phyloP scores from a whole-genome alignment of 2,113 vertebrate genomes.

The Chauna torquata region DNA sequence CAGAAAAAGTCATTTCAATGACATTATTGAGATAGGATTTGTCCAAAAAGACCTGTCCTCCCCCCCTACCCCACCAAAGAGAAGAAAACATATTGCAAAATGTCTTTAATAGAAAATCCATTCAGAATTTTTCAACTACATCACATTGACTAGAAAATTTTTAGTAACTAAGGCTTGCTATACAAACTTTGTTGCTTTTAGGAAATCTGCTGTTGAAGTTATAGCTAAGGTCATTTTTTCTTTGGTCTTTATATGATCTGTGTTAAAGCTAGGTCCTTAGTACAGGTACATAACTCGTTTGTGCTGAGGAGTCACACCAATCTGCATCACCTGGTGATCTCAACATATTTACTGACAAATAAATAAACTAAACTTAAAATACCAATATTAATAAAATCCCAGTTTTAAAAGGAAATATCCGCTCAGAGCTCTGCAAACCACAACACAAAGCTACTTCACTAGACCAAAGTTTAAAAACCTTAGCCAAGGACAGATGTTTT shows the following conservation, averaged over 20 bases:
- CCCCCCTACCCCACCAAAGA: not conserved
- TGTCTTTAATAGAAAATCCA: not conserved
- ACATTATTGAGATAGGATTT: not conserved
- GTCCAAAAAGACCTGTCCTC: accelerated
- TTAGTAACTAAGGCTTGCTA: not conserved
- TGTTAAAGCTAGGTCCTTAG: not conserved
- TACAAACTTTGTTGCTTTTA: not conserved
- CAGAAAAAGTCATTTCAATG: not conserved
- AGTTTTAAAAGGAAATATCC: not conserved
- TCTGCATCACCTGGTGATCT: not conserved
- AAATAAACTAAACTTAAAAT: accelerated
- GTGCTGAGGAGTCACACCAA: not conserved
- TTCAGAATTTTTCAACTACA: not conserved
- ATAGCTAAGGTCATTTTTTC: not conserved
- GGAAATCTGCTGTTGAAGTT: not conserved
- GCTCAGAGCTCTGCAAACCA: not conserved
- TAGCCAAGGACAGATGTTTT: not conserved
- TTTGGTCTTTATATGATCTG: not conserved
- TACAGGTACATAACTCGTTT: not conserved
- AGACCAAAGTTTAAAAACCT: not conserved
- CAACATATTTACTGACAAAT: not conserved
- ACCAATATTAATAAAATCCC: not conserved
- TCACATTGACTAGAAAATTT: not conserved
- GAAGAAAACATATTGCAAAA: not conserved
- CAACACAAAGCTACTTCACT: not conserved